Conservation (phyloP, 1,140 invertebrate genomes). For the Euwallacea similis region DNA sequence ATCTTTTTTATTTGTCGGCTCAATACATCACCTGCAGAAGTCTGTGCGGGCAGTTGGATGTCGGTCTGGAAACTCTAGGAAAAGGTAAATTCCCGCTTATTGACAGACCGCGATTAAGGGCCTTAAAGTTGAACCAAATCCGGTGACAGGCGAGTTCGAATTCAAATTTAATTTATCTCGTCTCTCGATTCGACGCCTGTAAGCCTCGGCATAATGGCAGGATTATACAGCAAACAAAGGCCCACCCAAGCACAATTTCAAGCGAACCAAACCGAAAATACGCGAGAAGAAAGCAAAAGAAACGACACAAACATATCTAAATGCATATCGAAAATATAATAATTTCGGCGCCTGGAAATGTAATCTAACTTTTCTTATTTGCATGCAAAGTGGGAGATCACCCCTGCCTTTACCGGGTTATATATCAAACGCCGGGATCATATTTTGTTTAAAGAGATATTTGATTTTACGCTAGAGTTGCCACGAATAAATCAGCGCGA, state of each 20-base stretch:
- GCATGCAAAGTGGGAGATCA: slow-evolving; percentile 29
- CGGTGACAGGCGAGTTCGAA: slow-evolving; percentile 1
- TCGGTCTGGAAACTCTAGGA: slow-evolving; percentile 10
- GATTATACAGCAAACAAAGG: too few relatives aligned
- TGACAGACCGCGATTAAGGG: slow-evolving; percentile 24
- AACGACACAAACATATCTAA: slow-evolving; percentile 7
- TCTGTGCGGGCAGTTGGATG: slow-evolving; percentile 14
- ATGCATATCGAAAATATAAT: slow-evolving; percentile 15
- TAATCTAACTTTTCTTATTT: slow-evolving; percentile 36
- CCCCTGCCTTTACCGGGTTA: slow-evolving; percentile 13
- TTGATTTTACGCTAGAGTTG: slow-evolving; percentile 28
- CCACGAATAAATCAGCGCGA: slow-evolving; percentile 21
- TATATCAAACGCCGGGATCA: slow-evolving; percentile 20
- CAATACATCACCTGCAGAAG: slow-evolving; percentile 15
- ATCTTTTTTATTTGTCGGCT: neutral
- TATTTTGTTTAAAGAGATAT: slow-evolving; percentile 36
- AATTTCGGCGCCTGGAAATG: slow-evolving; percentile 10
- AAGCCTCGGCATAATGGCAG: too few relatives aligned
- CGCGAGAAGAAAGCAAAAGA: neutral
- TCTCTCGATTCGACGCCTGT: neutral
- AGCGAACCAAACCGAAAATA: too few relatives aligned
- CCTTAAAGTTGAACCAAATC: slow-evolving; percentile 6
- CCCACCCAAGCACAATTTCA: too few relatives aligned
- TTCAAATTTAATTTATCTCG: slow-evolving; percentile 19
- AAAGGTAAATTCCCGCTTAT: slow-evolving; percentile 21